Evolutionary conservation across 2,888 invertebrate species (phyloP).

Genomic region (Metacarcinus magister): DNA sequence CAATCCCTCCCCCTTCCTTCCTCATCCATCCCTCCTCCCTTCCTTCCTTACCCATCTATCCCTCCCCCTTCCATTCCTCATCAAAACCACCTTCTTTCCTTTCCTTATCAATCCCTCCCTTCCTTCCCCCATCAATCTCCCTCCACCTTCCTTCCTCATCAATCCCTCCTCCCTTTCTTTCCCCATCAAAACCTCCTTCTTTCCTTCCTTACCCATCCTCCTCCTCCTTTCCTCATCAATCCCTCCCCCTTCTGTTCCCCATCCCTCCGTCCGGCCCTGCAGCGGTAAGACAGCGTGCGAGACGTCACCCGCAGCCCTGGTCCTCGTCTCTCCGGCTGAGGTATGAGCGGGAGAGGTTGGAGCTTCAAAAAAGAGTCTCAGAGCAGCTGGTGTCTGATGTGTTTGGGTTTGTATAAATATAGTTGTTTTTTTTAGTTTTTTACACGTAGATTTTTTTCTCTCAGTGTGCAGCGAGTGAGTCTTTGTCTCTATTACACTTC

Average conservation of each 20-base stretch:
- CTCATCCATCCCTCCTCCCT: not conserved
- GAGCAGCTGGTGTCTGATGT: constrained; percentile 78
- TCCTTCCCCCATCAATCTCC: not conserved
- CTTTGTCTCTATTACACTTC: not conserved
- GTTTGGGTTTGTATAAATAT: constrained; percentile 76
- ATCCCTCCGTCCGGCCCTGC: not conserved
- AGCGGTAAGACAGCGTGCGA: constrained; percentile 78
- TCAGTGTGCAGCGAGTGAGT: not conserved
- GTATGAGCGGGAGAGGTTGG: constrained; percentile 76
- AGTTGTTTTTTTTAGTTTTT: constrained; percentile 49
- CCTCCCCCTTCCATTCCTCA: not conserved
- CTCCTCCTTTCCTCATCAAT: not conserved
- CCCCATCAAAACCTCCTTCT: not conserved
- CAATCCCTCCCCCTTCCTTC: not conserved
- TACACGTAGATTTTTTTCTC: not conserved
- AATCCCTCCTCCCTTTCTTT: not conserved
- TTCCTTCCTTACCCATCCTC: not conserved
- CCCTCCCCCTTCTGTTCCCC: not conserved
- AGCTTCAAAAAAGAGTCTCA: constrained; percentile 75
- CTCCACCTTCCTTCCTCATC: not conserved
- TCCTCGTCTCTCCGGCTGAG: constrained; percentile 73
- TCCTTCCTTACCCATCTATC: not conserved
- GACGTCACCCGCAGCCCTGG: constrained; percentile 68
- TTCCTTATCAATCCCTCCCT: no score
- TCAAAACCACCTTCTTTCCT: not conserved